A percentile compares a stretch with the other conserved stretches of the same genome.
phyloP scores from a whole-genome alignment of 2,888 invertebrate genomes.

The Diaphora mendica region DNA sequence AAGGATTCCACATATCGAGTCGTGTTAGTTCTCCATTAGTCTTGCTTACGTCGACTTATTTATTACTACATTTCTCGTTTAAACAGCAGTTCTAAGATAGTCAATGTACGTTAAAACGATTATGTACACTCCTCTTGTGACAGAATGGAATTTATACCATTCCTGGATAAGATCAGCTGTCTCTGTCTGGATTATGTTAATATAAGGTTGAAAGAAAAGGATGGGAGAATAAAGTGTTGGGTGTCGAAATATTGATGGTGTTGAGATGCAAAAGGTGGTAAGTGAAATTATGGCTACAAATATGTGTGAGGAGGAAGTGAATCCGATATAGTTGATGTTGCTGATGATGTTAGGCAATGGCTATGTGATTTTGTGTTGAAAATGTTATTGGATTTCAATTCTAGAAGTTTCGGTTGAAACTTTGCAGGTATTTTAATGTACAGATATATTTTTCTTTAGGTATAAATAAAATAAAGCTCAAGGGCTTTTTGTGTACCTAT shows the following conservation, averaged over 20 bases:
- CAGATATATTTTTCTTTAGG: neutral
- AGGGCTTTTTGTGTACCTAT: no score
- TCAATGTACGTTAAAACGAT: slow-evolving; percentile 47
- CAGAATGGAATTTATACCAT: slow-evolving; percentile 44
- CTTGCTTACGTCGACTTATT: slow-evolving; percentile 34
- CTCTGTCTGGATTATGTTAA: slow-evolving; percentile 28
- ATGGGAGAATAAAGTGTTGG: slow-evolving; percentile 18
- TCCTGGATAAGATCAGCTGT: slow-evolving; percentile 22
- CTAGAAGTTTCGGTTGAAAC: neutral
- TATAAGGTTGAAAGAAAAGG: slow-evolving; percentile 23
- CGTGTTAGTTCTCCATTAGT: slow-evolving; percentile 49
- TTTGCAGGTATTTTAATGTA: neutral
- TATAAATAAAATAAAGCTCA: no score
- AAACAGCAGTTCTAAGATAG: slow-evolving; percentile 33
- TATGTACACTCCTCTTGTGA: slow-evolving; percentile 46
- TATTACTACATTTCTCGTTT: slow-evolving; percentile 25
- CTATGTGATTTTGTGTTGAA: neutral
- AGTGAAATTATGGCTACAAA: slow-evolving; percentile 28
- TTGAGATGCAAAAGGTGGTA: slow-evolving; percentile 29
- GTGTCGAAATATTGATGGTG: slow-evolving; percentile 35
- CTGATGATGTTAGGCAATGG: slow-evolving; percentile 19
- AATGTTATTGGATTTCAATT: neutral
- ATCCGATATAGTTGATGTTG: slow-evolving; percentile 3
- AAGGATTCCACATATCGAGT: slow-evolving; percentile 48
- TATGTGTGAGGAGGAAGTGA: neutral